These are phyloP conservation scores for Chelonus formosanus DNA, from an alignment of 2,888 invertebrate genomes.

Conservation along the genomic window DNA sequence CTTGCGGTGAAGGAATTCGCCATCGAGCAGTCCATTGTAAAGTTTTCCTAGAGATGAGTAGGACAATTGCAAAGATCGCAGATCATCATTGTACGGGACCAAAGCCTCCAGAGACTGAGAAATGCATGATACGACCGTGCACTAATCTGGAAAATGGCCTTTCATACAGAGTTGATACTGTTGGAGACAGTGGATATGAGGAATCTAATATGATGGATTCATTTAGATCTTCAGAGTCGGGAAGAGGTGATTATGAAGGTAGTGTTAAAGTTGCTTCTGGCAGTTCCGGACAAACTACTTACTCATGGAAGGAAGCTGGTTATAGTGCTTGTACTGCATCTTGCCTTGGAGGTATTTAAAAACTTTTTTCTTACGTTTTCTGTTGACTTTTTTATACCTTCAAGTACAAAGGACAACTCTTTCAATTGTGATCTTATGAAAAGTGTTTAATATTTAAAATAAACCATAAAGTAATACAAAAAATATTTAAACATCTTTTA, in stretches of 20 bases:
- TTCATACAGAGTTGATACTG: conserved; percentile 61
- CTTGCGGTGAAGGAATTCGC: conserved; percentile 90
- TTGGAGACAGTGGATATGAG: conserved; percentile 63
- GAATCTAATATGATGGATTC: conserved; percentile 61
- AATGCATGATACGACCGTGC: conserved; percentile 83
- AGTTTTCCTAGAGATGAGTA: conserved; percentile 91
- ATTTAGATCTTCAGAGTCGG: conserved; percentile 54
- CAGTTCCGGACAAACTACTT: conserved; percentile 78
- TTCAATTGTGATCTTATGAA: no score
- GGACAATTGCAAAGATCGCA: conserved; percentile 86
- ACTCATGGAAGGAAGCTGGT: conserved; percentile 89
- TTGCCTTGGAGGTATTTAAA: conserved; percentile 82
- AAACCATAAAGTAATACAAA: neutral
- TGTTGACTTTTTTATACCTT: no score
- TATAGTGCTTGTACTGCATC: conserved; percentile 94
- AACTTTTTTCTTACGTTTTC: no score
- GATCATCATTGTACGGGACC: conserved; percentile 88
- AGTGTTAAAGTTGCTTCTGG: conserved; percentile 76
- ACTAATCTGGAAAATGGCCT: conserved; percentile 59
- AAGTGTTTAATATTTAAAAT: no score
- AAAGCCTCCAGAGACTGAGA: conserved; percentile 82
- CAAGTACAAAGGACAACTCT: no score
- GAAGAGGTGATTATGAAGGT: conserved; percentile 49
- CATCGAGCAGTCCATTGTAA: conserved; percentile 91
- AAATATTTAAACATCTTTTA: neutral